Evolutionary conservation across 2,888 invertebrate genomes (phyloP).

Genomic region (Unio delphinus): DNA sequence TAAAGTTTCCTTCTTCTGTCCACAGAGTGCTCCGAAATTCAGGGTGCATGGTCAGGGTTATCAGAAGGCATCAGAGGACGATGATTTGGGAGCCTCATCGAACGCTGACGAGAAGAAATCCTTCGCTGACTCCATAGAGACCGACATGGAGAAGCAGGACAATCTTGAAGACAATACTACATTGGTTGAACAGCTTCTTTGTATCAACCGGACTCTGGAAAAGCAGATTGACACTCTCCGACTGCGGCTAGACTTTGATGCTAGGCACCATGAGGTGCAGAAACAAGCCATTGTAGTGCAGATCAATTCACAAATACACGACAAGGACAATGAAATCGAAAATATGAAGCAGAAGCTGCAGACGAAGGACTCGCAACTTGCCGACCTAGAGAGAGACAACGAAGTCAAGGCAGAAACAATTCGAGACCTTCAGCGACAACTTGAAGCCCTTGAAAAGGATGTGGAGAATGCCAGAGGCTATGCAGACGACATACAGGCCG

Average conservation of each 20-base stretch:
- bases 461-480: conserved; percentile 40
- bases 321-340: conserved; percentile 27
- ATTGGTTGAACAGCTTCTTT: conserved; percentile 38
- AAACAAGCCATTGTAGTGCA: conserved; percentile 27
- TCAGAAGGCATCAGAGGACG: conserved; percentile 2
- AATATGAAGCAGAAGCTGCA: conserved; percentile 28
- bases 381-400: conserved; percentile 36
- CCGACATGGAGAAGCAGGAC: conserved; percentile 5
- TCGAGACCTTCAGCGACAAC: conserved; percentile 30
- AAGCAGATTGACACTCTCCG: conserved; percentile 52
- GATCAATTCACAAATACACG: conserved; percentile 33
- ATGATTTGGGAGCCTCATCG: too few species aligned
- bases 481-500: conserved; percentile 43
- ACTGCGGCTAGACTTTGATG: conserved; percentile 44
- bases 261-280: conserved; percentile 38
- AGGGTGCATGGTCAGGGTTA: conserved; percentile 38
- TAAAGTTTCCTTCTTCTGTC: too few species aligned
- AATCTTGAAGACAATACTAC: conserved; percentile 14
- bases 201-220: conserved; percentile 46
- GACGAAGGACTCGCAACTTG: conserved; percentile 29
- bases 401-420: conserved; percentile 37
- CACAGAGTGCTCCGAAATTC: conserved; percentile 4
- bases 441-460: conserved; percentile 41
- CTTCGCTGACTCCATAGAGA: conserved; percentile 3
- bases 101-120: too few species aligned